A percentile compares a stretch with the other conserved stretches of the same genome.
Conservation (phyloP, 2,113 vertebrate genomes). For the Toxotes chatareus region DNA sequence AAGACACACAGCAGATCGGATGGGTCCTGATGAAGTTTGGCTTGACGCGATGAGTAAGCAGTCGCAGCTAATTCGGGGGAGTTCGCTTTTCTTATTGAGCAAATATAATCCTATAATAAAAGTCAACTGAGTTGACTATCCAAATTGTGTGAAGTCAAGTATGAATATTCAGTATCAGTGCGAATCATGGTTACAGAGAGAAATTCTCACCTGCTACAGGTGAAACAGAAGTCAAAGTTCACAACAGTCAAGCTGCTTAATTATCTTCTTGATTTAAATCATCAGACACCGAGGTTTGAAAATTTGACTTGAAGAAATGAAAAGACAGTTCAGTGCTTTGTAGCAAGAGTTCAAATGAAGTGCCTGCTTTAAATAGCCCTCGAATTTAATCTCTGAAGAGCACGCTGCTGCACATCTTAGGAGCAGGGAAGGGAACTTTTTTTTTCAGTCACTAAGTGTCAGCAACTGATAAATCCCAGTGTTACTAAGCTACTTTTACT, state of each 20-base stretch:
- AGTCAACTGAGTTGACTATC: slow-evolving; percentile 16
- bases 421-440: slow-evolving; percentile 15
- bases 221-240: slow-evolving; percentile 37
- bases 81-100: background rate
- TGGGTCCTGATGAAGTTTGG: slow-evolving; percentile 8
- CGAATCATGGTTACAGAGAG: background rate
- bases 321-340: slow-evolving; percentile 40
- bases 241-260: background rate
- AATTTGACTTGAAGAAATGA: slow-evolving; percentile 22
- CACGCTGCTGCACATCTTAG: slow-evolving; percentile 9
- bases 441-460: slow-evolving; percentile 12
- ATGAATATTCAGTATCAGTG: slow-evolving; percentile 42
- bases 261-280: slow-evolving; percentile 18
- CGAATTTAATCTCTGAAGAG: slow-evolving; percentile 42
- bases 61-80: slow-evolving; percentile 17
- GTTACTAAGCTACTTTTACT: slow-evolving; percentile 13
- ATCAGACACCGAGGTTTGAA: slow-evolving; percentile 16
- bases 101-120: slow-evolving; percentile 9
- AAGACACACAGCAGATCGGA: slow-evolving; percentile 35
- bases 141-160: slow-evolving; percentile 21
- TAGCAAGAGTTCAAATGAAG: slow-evolving; percentile 57
- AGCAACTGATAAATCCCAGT: slow-evolving; percentile 22
- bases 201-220: background rate
- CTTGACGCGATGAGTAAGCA: slow-evolving; percentile 35
- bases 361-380: slow-evolving; percentile 60